Evolutionary conservation across 2,797 vertebrate genomes (phyloP).

Genomic region (Ambastaia sidthimunki): DNA sequence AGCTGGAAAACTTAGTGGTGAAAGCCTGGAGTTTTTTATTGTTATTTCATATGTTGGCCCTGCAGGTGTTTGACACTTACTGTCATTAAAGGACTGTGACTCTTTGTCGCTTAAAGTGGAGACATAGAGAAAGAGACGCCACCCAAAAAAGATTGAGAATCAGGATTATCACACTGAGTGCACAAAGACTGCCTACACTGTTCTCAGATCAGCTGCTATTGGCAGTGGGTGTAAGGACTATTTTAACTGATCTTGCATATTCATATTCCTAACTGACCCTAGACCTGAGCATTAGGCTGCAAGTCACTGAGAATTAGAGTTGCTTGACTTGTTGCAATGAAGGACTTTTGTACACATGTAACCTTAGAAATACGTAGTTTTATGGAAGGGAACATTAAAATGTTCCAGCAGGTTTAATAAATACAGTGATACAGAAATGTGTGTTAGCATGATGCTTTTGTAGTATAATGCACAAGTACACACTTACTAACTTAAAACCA

Average conservation of each 20-base stretch:
- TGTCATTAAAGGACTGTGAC: not conserved
- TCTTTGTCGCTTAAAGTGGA: not conserved
- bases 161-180: not conserved
- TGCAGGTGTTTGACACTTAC: not conserved
- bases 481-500: no score
- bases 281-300: slow-evolving; percentile 41
- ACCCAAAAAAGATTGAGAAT: not conserved
- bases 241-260: slow-evolving; percentile 25
- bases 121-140: not conserved
- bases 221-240: not conserved
- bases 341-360: slow-evolving; percentile 46
- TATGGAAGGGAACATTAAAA: slow-evolving; percentile 10
- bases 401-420: slow-evolving; percentile 41
- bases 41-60: slow-evolving; percentile 3
- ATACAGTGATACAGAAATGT: slow-evolving; percentile 10
- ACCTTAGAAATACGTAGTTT: slow-evolving; percentile 42
- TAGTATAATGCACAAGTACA: no score
- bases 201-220: slow-evolving; percentile 11
- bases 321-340: slow-evolving; percentile 47
- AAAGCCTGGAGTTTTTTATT: slow-evolving; percentile 18
- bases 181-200: slow-evolving; percentile 27
- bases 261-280: slow-evolving; percentile 34
- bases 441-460: not conserved
- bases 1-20: not conserved
- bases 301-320: slow-evolving; percentile 43